Conservation (phyloP, 2,113 vertebrate genomes). For the Tricholaema leucomelas region DNA sequence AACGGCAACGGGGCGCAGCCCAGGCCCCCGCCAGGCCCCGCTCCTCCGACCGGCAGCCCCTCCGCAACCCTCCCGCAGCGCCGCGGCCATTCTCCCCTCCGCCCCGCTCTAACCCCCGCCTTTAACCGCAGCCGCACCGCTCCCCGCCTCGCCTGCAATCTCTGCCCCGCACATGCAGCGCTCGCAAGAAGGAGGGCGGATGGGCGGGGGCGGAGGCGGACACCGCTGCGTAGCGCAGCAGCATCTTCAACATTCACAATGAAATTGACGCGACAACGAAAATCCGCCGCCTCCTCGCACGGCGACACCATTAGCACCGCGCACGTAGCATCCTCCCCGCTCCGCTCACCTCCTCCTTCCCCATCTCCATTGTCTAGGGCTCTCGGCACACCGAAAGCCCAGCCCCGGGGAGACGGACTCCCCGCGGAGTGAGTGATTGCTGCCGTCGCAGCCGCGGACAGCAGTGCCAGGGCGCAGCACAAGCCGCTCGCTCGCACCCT, state of each 20-base stretch:
- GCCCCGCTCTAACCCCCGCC: neutral
- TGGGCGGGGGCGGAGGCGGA: neutral
- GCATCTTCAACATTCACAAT: neutral
- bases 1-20: no score
- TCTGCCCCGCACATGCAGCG: neutral
- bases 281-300: neutral
- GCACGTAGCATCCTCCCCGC: neutral
- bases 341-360: neutral
- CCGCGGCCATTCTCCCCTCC: neutral
- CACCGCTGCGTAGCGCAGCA: neutral
- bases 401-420: neutral
- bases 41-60: neutral
- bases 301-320: conserved; percentile 24
- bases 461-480: neutral
- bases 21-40: neutral
- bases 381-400: neutral
- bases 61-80: no score
- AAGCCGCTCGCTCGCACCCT: conserved; percentile 45
- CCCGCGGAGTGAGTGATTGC: conserved; percentile 3
- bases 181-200: neutral
- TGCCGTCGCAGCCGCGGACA: neutral
- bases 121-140: neutral
- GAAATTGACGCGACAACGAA: neutral
- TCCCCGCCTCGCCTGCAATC: neutral
- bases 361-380: conserved; percentile 67